A percentile compares a stretch with the other conserved stretches of the same genome.
These are phyloP conservation scores for Scrobipalpa atriplicella DNA, from an alignment of 2,888 invertebrate genomes.

Conservation along the genomic window DNA sequence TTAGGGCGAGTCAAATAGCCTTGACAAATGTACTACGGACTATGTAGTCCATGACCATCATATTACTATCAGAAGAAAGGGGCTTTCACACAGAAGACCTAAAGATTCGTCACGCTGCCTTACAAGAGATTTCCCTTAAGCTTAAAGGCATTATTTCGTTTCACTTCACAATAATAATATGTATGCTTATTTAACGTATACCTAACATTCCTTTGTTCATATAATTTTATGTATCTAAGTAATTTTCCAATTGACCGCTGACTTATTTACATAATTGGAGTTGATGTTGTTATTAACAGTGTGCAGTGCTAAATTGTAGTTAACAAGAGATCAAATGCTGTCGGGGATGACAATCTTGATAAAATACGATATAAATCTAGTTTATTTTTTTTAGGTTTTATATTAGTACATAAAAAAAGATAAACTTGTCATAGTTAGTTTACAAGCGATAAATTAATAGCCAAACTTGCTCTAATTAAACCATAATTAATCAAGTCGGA, in stretches of 20 bases:
- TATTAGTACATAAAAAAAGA: too few species aligned
- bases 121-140: conserved; percentile 1
- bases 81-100: conserved; percentile 53
- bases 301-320: too few species aligned
- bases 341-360: too few species aligned
- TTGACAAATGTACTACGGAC: conserved; percentile 37
- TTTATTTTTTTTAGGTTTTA: too few species aligned
- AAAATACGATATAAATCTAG: too few species aligned
- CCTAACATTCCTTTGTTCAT: neutral
- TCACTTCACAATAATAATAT: neutral
- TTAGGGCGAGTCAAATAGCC: conserved; percentile 32
- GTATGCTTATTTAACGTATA: neutral
- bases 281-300: neutral
- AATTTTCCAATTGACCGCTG: neutral
- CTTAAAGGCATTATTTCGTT: neutral
- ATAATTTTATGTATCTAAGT: neutral
- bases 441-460: neutral
- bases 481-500: too few species aligned
- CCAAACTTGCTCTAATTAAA: neutral
- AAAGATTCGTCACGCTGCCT: conserved; percentile 45
- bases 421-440: too few species aligned
- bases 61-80: conserved; percentile 34
- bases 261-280: neutral
- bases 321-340: too few species aligned
- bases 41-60: conserved; percentile 38